phyloP scores from a whole-genome alignment of 2,797 vertebrate genomes.

The Glossophaga mutica region DNA sequence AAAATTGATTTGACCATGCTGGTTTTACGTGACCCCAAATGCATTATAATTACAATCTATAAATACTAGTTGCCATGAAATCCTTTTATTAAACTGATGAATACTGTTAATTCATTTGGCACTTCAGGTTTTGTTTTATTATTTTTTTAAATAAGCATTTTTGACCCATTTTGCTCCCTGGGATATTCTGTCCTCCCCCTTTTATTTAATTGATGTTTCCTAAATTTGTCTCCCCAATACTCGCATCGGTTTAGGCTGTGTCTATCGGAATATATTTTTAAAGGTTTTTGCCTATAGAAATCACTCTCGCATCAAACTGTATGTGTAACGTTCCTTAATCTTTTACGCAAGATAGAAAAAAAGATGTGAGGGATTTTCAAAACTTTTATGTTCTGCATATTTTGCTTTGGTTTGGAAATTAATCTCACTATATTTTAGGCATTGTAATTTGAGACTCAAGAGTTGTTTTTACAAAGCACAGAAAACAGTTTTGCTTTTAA shows the following conservation, averaged over 20 bases:
- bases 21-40: neutral
- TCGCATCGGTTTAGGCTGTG: neutral
- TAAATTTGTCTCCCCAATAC: neutral
- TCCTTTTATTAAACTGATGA: neutral
- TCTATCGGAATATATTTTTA: neutral
- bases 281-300: neutral
- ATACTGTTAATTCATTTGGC: neutral
- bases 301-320: neutral
- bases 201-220: neutral
- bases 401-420: constrained; percentile 45
- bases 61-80: neutral
- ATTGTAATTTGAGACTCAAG: neutral
- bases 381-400: neutral
- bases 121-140: neutral
- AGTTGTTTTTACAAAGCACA: constrained; percentile 7
- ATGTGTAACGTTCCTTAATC: neutral
- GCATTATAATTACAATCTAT: neutral
- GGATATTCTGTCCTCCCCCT: neutral
- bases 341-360: neutral
- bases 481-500: neutral
- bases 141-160: neutral
- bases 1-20: neutral
- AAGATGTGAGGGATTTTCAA: neutral
- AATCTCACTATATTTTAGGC: neutral
- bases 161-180: neutral